Evolutionary conservation across 2,113 vertebrate genomes (phyloP).

Genomic region (Poicephalus meyeri): DNA sequence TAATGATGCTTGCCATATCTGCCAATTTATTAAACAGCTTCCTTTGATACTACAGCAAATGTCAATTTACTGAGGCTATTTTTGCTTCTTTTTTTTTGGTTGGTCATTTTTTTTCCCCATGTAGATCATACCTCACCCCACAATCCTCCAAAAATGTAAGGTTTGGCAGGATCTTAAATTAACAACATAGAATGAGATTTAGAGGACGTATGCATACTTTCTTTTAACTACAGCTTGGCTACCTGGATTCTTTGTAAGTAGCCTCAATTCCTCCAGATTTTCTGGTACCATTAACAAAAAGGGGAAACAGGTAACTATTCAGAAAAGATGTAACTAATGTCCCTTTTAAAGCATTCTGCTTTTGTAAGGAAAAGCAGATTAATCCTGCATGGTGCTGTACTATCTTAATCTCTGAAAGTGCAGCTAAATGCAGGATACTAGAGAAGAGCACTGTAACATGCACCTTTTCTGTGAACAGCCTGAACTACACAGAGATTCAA

Average conservation of each 20-base stretch:
- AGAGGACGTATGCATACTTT: background rate
- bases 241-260: background rate
- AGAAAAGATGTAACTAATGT: background rate
- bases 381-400: background rate
- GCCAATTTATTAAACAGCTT: background rate
- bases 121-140: background rate
- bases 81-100: background rate
- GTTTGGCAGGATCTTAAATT: background rate
- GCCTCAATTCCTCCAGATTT: background rate
- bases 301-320: background rate
- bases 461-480: background rate
- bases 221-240: background rate
- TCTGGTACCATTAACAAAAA: background rate
- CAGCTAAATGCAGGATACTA: background rate
- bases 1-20: background rate
- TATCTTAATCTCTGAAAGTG: background rate
- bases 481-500: background rate
- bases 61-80: background rate
- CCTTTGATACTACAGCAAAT: background rate
- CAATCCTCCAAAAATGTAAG: rapidly evolving
- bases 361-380: background rate
- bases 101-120: background rate
- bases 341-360: background rate
- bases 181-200: background rate
- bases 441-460: background rate